These are phyloP conservation scores for Okamejei kenojei DNA, from an alignment of 2,797 vertebrate genomes.

Conservation along the genomic window DNA sequence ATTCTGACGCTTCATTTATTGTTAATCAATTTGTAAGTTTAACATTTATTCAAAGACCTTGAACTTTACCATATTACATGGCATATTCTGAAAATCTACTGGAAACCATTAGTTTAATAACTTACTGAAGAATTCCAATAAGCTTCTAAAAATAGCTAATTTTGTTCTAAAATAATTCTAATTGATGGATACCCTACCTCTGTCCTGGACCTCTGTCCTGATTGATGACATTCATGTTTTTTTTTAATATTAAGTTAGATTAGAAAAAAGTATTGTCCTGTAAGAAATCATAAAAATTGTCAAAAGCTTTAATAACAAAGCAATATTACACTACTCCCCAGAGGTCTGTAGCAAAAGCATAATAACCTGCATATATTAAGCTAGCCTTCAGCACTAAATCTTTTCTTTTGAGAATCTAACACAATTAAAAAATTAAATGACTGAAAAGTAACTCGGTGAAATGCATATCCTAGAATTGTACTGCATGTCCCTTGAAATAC, in stretches of 20 bases:
- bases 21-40: neutral
- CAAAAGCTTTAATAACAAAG: neutral
- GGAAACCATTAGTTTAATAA: neutral
- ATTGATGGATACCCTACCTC: too few species aligned
- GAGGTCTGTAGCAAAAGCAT: neutral
- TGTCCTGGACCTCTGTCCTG: too few species aligned
- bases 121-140: neutral
- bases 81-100: neutral
- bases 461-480: constrained; percentile 2
- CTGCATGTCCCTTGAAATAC: constrained; percentile 1
- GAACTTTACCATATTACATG: neutral
- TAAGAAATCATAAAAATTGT: neutral
- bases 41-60: neutral
- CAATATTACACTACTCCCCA: neutral
- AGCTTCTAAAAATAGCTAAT: neutral
- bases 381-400: neutral
- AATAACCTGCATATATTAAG: neutral
- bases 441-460: constrained; percentile 31
- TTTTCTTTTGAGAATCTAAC: neutral
- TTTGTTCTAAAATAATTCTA: neutral
- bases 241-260: neutral
- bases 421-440: neutral
- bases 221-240: neutral
- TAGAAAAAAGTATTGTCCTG: neutral
- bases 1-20: neutral